Conservation (phyloP, 2,797 vertebrate genomes). For the Delichon dasypus region DNA sequence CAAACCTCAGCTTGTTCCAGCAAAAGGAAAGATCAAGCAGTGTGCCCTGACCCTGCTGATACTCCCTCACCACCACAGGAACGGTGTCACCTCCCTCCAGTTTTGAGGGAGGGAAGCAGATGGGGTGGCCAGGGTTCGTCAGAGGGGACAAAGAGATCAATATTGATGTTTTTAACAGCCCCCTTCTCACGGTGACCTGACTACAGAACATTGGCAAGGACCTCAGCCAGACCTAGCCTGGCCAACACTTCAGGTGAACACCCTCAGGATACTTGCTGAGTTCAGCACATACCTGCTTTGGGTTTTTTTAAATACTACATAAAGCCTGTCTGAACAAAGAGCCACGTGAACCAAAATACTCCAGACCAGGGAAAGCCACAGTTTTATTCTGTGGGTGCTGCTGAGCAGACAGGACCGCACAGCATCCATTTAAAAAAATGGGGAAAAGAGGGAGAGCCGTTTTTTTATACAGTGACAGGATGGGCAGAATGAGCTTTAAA, state of each 20-base stretch:
- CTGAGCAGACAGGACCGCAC: background rate
- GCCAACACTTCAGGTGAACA: background rate
- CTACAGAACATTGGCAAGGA: background rate
- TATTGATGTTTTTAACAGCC: background rate
- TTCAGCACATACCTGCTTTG: background rate
- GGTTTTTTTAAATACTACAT: background rate
- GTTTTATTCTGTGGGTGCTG: background rate
- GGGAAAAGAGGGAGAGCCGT: background rate
- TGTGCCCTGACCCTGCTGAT: accelerated
- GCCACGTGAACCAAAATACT: background rate
- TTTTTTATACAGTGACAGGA: background rate
- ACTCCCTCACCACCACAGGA: background rate
- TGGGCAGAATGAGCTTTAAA: background rate
- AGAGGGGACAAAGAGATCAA: background rate
- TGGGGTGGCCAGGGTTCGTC: too few relatives aligned
- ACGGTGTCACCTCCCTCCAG: accelerated
- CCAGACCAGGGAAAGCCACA: background rate
- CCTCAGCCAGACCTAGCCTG: background rate
- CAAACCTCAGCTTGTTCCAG: background rate
- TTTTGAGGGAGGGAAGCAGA: background rate
- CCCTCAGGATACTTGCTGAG: background rate
- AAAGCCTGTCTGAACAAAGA: background rate
- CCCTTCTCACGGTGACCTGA: background rate
- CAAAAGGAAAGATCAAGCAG: background rate
- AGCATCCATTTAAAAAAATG: background rate